Evolutionary conservation across 2,113 vertebrate species (phyloP), one percentile per base, ranked within the genome.

Genomic region (Butastur rufipennis): DNA sequence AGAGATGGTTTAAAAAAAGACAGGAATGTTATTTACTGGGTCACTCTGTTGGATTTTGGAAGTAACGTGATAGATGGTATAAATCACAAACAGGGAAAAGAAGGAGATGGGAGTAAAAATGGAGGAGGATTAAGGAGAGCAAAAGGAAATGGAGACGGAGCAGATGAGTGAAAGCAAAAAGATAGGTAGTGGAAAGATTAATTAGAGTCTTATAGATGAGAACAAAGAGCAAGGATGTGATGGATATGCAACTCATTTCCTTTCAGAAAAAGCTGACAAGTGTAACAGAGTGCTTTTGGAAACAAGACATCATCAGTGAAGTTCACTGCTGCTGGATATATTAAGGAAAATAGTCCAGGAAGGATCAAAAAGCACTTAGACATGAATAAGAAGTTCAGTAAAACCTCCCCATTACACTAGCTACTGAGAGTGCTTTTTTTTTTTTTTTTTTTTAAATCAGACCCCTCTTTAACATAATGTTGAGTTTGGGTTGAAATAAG

Each of bases 251-350:
- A 58, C 50, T 92, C 23, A 71, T 86, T 96, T 95, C 82, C 85
- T 86, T 81, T 70, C 75, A 95, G 79, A 78, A 92, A 86, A 86
- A 83, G n/a, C 38, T 95, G 92, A 67, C 82, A 88, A 91, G 52
- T 0, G 0, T 59, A 88, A 88, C 52, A 74, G 62, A 93, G 38
- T 83, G n/a, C 12, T 83, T 90, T 95, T 53, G 74, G 80, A 92
- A 86, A 70, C 11, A 90, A 88, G 62, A 59, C 47, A 55, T 81
- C 85, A 92, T 73, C 82, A 96, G 45, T 38, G 58, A 70, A 70
- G 75, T 92, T 78, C 52, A 59, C 40, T 81, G 38, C 47, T 92
- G 48, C 42, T 90, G 74, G 79, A 88, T 83, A 70, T 92, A 80
- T 82, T 58, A 50, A 58, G 45, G 65, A 56, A 92, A 94, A 94